Evolutionary conservation across 2,888 invertebrate genomes (phyloP), one percentile per base, ranked within the genome.

Genomic region (Xanthia togata): DNA sequence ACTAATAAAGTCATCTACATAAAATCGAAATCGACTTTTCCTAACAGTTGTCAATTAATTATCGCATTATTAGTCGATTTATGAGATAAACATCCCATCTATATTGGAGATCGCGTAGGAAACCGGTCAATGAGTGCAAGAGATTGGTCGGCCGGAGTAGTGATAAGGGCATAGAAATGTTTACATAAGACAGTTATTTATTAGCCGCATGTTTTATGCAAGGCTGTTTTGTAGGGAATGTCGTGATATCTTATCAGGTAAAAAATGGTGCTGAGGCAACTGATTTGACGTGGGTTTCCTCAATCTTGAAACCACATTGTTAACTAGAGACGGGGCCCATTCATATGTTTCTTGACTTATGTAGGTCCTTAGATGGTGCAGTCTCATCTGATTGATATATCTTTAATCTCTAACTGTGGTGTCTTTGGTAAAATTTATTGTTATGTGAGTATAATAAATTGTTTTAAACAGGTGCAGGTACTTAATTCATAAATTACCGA

Each of bases 51-150:
- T 81, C 76, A 67, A 70, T 80, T 65, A 68, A 76, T 75, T 78
- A 81, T 78, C 84, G 53, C 55, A 57, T 85, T 76, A 80, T 73
- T 73, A 64, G 65, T 76, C 76, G 79, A 87, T 86, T 88, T 78
- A 78, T 79, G 69, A 64, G 80, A 86, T 80, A 82, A 81, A 78
- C 69, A 60, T 64, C 64, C 68, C 78, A 79, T 82, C 84, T 77
- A 76, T 81, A 82, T 68, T 82, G 64, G 73, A 82, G 70, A 83
- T 80, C 73, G 74, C 65, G 23, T 72, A 55, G 73, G 69, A 73
- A 87, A 87, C 83, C 85, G 79, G 83, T 88, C 83, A 73, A 72
- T 35, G 73, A 82, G 53, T 73, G 68, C 60, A 59, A 26, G 26
- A 82, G 77, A 79, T 87, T 78, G 73, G 68, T 55, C 26, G 38